Percentiles rank a stretch among this genome's conserved stretches.
phyloP scores from a whole-genome alignment of 2,113 vertebrate genomes.

The Pangasianodon gigas region DNA sequence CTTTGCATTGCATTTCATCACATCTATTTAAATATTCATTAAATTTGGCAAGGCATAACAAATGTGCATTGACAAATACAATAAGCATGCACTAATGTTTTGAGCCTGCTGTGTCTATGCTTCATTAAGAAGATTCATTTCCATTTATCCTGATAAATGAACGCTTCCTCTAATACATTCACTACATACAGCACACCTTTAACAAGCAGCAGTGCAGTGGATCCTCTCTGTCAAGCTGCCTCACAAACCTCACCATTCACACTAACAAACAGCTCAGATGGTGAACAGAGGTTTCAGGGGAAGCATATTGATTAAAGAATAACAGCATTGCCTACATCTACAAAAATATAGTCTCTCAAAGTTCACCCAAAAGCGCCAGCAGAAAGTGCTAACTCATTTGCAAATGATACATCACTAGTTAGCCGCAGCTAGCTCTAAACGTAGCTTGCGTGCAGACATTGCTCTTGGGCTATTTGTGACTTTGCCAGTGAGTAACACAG shows the following conservation, averaged over 20 bases:
- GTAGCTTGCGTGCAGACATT: not conserved
- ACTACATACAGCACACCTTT: not conserved
- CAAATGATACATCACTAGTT: not conserved
- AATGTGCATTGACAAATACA: constrained; percentile 22
- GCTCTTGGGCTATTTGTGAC: too few species aligned
- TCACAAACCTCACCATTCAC: not conserved
- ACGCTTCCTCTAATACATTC: not conserved
- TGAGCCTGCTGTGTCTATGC: not conserved
- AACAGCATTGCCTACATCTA: not conserved
- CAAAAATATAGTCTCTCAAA: not conserved
- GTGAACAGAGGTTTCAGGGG: not conserved
- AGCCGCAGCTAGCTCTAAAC: not conserved
- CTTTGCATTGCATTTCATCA: not conserved
- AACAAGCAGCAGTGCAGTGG: not conserved
- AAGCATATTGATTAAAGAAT: not conserved
- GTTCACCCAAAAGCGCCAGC: not conserved
- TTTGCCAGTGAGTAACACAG: not conserved
- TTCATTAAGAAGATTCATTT: constrained; percentile 20
- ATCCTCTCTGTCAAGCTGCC: not conserved
- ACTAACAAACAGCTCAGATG: not conserved
- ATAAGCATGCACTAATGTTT: not conserved
- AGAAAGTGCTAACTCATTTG: not conserved
- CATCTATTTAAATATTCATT: not conserved
- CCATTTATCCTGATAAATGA: constrained; percentile 13
- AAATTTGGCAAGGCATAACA: not conserved